Evolutionary conservation across 2,888 invertebrate genomes (phyloP).

Genomic region (Parnassius orleans): DNA sequence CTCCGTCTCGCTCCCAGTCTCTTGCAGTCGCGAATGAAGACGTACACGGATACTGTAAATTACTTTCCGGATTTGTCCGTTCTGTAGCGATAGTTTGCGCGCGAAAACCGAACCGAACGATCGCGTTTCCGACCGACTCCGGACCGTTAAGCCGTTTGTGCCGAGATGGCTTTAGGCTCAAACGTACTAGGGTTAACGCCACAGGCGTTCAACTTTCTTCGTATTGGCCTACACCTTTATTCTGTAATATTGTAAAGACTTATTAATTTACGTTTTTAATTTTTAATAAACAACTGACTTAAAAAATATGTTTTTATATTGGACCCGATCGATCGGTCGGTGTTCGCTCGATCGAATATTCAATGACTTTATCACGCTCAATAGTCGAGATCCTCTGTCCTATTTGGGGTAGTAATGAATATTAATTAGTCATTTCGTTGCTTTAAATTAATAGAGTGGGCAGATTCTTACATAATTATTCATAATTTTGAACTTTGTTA

Average conservation of each 20-base stretch:
- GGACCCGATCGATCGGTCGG: constrained; percentile 14
- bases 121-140: background rate
- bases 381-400: background rate
- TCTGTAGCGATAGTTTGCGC: background rate
- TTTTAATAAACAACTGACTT: constrained; percentile 8
- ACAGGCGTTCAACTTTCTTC: background rate
- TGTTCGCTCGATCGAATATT: background rate
- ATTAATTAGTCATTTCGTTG: no score
- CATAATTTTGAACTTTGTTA: no score
- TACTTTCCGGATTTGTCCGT: background rate
- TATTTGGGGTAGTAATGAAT: no score
- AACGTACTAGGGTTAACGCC: background rate
- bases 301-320: constrained; percentile 8
- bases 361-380: background rate
- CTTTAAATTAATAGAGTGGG: no score
- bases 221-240: constrained; percentile 16
- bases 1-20: background rate
- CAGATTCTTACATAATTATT: no score
- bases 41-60: background rate
- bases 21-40: background rate
- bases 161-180: background rate
- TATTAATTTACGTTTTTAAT: constrained; percentile 14
- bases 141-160: background rate
- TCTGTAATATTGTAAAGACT: constrained; percentile 22
- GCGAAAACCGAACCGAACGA: constrained; percentile 1